Evolutionary conservation across 2,888 invertebrate genomes (phyloP).

Genomic region (Geotrupes spiniger): DNA sequence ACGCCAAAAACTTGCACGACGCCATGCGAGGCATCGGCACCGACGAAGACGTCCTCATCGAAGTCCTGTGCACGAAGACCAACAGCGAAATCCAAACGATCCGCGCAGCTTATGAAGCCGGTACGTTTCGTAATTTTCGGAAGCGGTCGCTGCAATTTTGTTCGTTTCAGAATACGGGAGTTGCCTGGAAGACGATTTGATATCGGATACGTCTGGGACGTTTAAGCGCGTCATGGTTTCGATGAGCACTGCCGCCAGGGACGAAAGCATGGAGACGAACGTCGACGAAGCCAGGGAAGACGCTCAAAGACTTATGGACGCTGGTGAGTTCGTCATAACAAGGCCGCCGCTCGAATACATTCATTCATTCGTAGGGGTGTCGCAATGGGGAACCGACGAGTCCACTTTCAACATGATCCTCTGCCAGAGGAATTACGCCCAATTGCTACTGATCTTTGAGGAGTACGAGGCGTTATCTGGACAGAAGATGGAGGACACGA

Average conservation of each 20-base stretch:
- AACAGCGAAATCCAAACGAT: conserved; percentile 81
- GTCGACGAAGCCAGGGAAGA: conserved; percentile 71
- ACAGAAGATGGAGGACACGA: conserved; percentile 70
- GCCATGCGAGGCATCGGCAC: conserved; percentile 93
- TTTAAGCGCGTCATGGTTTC: conserved; percentile 89
- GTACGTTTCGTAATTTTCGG: no score
- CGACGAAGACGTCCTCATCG: conserved; percentile 82
- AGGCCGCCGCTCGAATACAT: no score
- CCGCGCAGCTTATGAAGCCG: conserved; percentile 70
- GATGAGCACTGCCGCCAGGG: conserved; percentile 75
- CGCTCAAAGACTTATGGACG: conserved; percentile 75
- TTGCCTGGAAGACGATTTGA: conserved; percentile 75
- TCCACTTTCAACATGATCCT: conserved; percentile 79
- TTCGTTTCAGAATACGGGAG: conserved; percentile 73
- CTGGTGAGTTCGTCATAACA: conserved; percentile 52
- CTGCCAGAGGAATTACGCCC: conserved; percentile 70
- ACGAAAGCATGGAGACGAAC: conserved; percentile 76
- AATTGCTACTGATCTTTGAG: conserved; percentile 54
- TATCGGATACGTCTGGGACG: conserved; percentile 86
- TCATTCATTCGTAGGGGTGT: conserved; percentile 49
- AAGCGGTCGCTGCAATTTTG: conserved; percentile 72
- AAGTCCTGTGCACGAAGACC: conserved; percentile 82
- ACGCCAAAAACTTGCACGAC: conserved; percentile 76
- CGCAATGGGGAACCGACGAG: conserved; percentile 76
- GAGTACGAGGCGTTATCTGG: conserved; percentile 74